Percentiles rank a stretch among this genome's conserved stretches.
phyloP scores from a whole-genome alignment of 2,888 invertebrate genomes.

The Julus scandinavius region DNA sequence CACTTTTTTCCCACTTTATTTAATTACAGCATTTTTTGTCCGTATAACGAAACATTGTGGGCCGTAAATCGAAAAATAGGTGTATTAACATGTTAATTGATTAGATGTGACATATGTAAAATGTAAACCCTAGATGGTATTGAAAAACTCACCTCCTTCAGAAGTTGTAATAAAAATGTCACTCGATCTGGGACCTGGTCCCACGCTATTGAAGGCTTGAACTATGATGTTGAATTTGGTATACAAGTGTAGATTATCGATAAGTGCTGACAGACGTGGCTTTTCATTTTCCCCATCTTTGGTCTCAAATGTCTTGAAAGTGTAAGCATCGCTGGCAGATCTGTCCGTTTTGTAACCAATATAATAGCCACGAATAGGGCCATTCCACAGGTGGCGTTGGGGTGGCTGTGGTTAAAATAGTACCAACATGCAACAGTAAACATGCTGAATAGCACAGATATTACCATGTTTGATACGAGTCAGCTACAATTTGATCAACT shows the following conservation, averaged over 20 bases:
- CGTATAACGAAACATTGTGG: no score
- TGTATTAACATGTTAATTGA: no score
- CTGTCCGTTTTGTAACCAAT: slow-evolving; percentile 49
- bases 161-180: slow-evolving; percentile 51
- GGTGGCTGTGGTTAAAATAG: slow-evolving; percentile 48
- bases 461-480: no score
- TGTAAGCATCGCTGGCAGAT: slow-evolving; percentile 29
- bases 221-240: slow-evolving; percentile 54
- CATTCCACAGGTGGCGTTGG: slow-evolving; percentile 52
- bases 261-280: neutral
- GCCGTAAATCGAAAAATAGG: no score
- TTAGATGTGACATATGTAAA: no score
- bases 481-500: no score
- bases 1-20: no score
- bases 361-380: slow-evolving; percentile 54
- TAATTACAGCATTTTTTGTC: no score
- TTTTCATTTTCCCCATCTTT: neutral
- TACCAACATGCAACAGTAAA: neutral
- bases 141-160: slow-evolving; percentile 53
- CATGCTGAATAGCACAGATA: neutral
- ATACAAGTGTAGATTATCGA: slow-evolving; percentile 47
- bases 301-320: slow-evolving; percentile 50
- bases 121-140: neutral
- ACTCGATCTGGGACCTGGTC: slow-evolving; percentile 52
- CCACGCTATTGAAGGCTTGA: slow-evolving; percentile 55